Percentiles rank a stretch among this genome's conserved stretches.
These are phyloP conservation scores for Archocentrus centrarchus DNA, from an alignment of 2,113 vertebrate species.

Conservation along the genomic window DNA sequence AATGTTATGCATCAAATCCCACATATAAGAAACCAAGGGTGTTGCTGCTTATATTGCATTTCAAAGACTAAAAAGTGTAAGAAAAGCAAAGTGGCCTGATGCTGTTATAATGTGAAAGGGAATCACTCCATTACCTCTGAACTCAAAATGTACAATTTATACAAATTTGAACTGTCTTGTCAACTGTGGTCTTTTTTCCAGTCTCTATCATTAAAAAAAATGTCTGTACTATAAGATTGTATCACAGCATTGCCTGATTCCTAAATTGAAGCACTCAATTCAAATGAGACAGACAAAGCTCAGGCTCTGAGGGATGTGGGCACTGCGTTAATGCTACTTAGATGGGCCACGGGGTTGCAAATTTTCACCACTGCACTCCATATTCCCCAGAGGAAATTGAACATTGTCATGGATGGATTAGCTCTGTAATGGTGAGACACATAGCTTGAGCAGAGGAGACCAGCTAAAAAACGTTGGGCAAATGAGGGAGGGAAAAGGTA, in stretches of 20 bases:
- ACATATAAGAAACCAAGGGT: background rate
- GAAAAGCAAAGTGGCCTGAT: background rate
- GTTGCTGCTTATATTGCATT: background rate
- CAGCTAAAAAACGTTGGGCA: constrained; percentile 87
- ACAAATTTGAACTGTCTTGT: background rate
- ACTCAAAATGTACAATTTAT: background rate
- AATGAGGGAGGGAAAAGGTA: constrained; percentile 96
- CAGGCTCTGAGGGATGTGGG: constrained; percentile 36
- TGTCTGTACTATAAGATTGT: constrained; percentile 38
- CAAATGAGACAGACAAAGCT: constrained; percentile 63
- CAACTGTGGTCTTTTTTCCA: constrained; percentile 3
- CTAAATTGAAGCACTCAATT: constrained; percentile 45
- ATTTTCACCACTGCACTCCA: constrained; percentile 73
- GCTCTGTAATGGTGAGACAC: constrained; percentile 97
- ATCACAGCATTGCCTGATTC: constrained; percentile 41
- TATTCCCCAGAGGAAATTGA: constrained; percentile 98
- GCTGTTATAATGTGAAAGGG: background rate
- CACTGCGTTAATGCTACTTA: constrained; percentile 65
- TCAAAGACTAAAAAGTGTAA: background rate
- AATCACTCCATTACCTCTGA: constrained; percentile 35
- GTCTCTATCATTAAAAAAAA: constrained; percentile 29
- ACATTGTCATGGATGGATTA: constrained; percentile 99
- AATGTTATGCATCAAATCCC: background rate
- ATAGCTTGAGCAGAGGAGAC: constrained; percentile 93
- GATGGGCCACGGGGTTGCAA: constrained; percentile 71